These are phyloP conservation scores for Syrista parreyssii DNA, from an alignment of 2,888 invertebrate genomes.

Conservation along the genomic window DNA sequence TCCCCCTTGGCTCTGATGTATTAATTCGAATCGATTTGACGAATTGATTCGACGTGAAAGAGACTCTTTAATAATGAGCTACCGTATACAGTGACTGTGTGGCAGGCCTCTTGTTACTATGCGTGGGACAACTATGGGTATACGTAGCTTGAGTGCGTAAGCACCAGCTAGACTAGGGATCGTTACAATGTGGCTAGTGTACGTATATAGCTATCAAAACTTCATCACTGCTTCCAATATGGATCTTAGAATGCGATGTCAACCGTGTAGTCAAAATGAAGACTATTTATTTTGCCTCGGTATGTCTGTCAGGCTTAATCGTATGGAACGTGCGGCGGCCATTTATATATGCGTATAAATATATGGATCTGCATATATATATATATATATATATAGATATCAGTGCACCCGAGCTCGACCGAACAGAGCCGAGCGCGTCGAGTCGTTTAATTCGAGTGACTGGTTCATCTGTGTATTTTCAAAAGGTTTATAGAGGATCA, in stretches of 20 bases:
- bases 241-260: neutral
- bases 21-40: neutral
- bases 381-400: neutral
- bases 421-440: neutral
- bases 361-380: neutral
- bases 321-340: neutral
- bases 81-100: neutral
- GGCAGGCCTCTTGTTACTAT: neutral
- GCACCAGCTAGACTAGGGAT: neutral
- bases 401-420: neutral
- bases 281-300: neutral
- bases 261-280: neutral
- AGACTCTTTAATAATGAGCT: neutral
- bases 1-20: neutral
- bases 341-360: neutral
- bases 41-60: neutral
- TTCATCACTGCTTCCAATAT: neutral
- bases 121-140: neutral
- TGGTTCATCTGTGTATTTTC: neutral
- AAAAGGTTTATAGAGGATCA: neutral
- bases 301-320: neutral
- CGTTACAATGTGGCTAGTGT: neutral
- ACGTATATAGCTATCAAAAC: neutral
- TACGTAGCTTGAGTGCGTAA: neutral
- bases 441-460: neutral